Evolutionary conservation across 2,888 invertebrate species (phyloP).

Genomic region (Cephus pygmeus): DNA sequence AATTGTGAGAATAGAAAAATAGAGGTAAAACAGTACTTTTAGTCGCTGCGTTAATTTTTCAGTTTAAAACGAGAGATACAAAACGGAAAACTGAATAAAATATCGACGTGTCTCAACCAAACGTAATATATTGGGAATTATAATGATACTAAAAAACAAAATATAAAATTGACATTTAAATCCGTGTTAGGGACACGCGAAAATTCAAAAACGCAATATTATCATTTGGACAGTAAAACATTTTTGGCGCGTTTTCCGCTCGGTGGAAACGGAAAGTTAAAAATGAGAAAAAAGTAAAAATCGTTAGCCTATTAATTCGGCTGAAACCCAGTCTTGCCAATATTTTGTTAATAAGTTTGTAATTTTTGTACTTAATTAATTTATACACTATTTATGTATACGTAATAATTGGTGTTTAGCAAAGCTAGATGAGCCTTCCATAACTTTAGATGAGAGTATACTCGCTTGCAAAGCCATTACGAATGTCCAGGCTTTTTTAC

Average conservation of each 20-base stretch:
- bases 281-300: conserved; percentile 7
- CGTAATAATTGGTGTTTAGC: conserved; percentile 48
- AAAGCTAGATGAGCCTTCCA: conserved; percentile 59
- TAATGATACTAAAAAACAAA: background rate
- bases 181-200: background rate
- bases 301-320: conserved; percentile 25
- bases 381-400: conserved; percentile 63
- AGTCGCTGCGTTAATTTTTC: background rate
- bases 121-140: background rate
- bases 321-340: conserved; percentile 62
- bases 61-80: background rate
- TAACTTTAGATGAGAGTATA: conserved; percentile 39
- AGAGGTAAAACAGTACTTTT: background rate
- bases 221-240: background rate
- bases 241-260: background rate
- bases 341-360: conserved; percentile 65
- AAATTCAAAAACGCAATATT: background rate
- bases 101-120: background rate
- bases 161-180: background rate
- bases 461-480: conserved; percentile 44
- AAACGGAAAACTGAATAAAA: too few relatives aligned
- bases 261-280: background rate
- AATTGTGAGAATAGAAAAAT: background rate
- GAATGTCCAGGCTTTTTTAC: background rate
- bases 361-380: conserved; percentile 66